Evolutionary conservation across 2,113 vertebrate genomes (phyloP), one percentile per base, ranked within the genome.

Genomic region (Nothobranchius kuhntae): DNA sequence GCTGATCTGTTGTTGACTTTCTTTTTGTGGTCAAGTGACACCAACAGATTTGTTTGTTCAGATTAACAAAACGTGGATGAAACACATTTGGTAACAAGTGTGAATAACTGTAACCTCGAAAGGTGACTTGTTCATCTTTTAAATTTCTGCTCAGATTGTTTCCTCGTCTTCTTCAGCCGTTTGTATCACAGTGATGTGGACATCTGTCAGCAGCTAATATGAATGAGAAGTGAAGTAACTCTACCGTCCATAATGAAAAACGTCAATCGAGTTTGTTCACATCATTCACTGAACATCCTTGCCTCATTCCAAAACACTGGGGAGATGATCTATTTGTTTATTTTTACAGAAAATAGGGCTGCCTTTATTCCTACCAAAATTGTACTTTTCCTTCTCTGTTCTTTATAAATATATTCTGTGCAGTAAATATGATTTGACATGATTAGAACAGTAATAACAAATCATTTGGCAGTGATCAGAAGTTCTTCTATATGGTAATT

Each of bases 211-310:
- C 53, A 35, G 47, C 53, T 35, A 44, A 30, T 21, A 4, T 76
- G 75, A 81, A 61, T 72, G 75, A 82, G 67, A 68, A 51, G 47
- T 63, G 15, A 84, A 86, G 64, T 60, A 64, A 74, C 65, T 53
- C 61, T 38, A 53, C 15, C 13, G n/a, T 63, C 58, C 21, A 36
- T 9, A 53, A 6, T 9, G 52, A 65, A 67, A 44, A 57, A 65
- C 66, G 47, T 55, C 71, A 73, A 72, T 61, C 72, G 30, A 54
- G 58, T 65, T 78, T 73, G 70, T 81, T 78, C 68, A 73, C 70
- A 78, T 51, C 35, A 80, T 82, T 70, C 54, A 76, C 56, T 71
- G 51, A 65, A n/a, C 59, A 83, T 71, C 59, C 65, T 66, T 13
- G 0, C 26, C 53, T 68, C 66, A 21, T 61, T 62, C 46, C n/a